Conservation (phyloP, 2,888 invertebrate genomes). For the Drosophila hawaiiensis region DNA sequence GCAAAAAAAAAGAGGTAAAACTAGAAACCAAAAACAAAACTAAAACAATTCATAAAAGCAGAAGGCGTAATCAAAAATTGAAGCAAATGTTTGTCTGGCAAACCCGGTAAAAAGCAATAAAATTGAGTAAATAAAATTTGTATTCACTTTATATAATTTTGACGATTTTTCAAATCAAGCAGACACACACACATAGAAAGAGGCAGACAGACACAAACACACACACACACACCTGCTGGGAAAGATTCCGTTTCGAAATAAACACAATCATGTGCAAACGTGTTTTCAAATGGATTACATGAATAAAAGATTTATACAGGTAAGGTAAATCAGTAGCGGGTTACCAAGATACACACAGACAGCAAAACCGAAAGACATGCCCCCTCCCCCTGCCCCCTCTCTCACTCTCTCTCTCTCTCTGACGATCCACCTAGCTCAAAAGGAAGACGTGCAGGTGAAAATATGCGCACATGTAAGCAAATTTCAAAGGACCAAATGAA, state of each 20-base stretch:
- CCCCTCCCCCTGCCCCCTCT: background rate
- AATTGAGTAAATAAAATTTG: constrained; percentile 76
- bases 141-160: constrained; percentile 82
- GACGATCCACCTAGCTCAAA: background rate
- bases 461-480: constrained; percentile 79
- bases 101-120: constrained; percentile 61
- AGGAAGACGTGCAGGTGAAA: constrained; percentile 67
- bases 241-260: constrained; percentile 73
- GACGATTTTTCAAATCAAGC: constrained; percentile 77
- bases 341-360: constrained; percentile 57
- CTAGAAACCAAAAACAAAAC: constrained; percentile 7
- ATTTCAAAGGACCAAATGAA: constrained; percentile 58
- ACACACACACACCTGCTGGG: constrained; percentile 19
- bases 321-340: constrained; percentile 81
- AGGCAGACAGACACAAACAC: constrained; percentile 4
- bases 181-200: constrained; percentile 15
- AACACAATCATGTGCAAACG: constrained; percentile 81
- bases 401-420: background rate
- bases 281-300: constrained; percentile 81
- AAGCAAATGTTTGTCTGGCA: constrained; percentile 54
- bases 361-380: constrained; percentile 30
- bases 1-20: constrained; percentile 4
- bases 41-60: constrained; percentile 10
- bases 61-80: constrained; percentile 29
- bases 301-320: constrained; percentile 81